phyloP scores from a whole-genome alignment of 1,140 invertebrate species.

The Drosophila guanche region DNA sequence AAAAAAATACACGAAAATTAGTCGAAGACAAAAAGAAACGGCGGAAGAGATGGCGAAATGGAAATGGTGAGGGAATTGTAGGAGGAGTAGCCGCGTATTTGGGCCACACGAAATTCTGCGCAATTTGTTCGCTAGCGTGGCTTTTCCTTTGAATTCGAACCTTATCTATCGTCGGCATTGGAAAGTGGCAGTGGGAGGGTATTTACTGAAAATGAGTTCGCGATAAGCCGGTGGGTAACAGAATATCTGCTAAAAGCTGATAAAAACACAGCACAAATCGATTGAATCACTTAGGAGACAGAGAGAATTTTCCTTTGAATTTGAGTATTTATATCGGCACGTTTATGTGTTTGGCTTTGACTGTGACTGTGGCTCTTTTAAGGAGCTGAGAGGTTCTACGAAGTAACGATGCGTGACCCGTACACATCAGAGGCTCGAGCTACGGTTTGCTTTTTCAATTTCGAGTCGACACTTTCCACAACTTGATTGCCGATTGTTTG shows the following conservation, averaged over 20 bases:
- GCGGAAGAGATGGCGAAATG: neutral
- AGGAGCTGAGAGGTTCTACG: neutral
- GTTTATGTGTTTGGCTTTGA: too few relatives aligned
- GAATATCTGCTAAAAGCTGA: constrained; percentile 33
- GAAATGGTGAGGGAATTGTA: constrained; percentile 10
- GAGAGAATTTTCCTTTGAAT: neutral
- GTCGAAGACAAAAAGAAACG: constrained; percentile 7
- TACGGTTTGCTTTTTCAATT: constrained; percentile 47
- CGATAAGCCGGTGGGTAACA: constrained; percentile 55
- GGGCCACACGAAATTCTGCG: constrained; percentile 41
- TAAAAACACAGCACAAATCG: constrained; percentile 33
- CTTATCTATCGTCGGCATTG: constrained; percentile 12
- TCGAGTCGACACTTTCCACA: constrained; percentile 27
- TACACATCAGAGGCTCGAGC: constrained; percentile 55
- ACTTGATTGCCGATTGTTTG: constrained; percentile 51
- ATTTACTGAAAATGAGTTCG: constrained; percentile 62
- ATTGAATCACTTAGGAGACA: constrained; percentile 35
- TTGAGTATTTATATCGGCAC: neutral
- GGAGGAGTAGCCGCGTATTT: constrained; percentile 20
- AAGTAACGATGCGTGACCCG: constrained; percentile 63
- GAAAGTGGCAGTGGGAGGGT: constrained; percentile 12
- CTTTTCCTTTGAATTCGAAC: constrained; percentile 20
- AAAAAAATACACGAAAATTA: constrained; percentile 21
- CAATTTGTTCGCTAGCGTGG: constrained; percentile 10
- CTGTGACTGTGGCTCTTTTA: constrained; percentile 2